Evolutionary conservation across 2,888 invertebrate genomes (phyloP).

Genomic region (Tricholauxania praeusta): DNA sequence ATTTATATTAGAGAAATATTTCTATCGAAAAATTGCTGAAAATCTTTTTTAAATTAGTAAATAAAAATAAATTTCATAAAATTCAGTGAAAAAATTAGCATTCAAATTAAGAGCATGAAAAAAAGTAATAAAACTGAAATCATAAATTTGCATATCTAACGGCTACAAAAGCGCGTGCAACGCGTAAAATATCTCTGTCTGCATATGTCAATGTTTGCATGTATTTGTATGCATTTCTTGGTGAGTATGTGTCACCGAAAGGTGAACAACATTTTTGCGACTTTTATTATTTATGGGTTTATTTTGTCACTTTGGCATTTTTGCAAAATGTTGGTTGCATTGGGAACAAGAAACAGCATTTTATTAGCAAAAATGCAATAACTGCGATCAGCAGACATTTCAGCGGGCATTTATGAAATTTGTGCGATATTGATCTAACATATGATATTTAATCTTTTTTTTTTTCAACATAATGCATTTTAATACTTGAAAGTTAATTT

Average conservation of each 20-base stretch:
- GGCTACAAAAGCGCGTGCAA: background rate
- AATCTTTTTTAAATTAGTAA: background rate
- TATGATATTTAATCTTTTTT: too few species aligned
- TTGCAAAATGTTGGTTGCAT: background rate
- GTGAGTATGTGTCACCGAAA: conserved; percentile 44
- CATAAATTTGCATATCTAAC: conserved; percentile 15
- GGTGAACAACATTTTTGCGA: conserved; percentile 49
- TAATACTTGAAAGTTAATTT: too few species aligned
- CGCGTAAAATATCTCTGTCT: too few species aligned
- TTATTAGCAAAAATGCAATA: background rate
- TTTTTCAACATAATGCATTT: too few species aligned
- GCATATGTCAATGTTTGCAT: background rate
- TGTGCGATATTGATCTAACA: too few species aligned
- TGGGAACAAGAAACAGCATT: too few species aligned
- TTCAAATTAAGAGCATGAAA: background rate
- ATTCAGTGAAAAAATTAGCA: background rate
- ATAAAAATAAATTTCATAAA: background rate
- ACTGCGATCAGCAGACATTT: background rate
- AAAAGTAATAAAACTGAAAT: background rate
- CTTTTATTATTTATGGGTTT: conserved; percentile 1
- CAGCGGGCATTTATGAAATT: background rate
- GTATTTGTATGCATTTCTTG: conserved; percentile 24
- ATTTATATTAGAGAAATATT: background rate
- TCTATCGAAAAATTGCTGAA: background rate
- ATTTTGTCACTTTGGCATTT: conserved; percentile 28